A percentile compares a stretch with the other conserved stretches of the same genome.
Conservation (phyloP, 2,797 vertebrate species). For the Chloroceryle inda region DNA sequence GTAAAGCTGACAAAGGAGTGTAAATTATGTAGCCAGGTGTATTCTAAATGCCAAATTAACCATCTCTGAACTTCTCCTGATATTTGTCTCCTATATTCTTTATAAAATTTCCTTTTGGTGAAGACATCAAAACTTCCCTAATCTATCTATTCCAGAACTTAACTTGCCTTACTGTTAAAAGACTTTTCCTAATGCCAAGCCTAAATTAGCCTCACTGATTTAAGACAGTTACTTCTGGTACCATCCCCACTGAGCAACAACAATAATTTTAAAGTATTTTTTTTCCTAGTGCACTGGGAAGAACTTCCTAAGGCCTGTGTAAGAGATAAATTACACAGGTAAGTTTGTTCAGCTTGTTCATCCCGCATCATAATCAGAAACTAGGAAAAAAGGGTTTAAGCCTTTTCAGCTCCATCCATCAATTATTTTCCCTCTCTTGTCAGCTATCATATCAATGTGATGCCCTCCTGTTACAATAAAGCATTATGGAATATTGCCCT, state of each 20-base stretch:
- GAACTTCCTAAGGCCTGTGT: background rate
- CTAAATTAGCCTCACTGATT: background rate
- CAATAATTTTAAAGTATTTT: background rate
- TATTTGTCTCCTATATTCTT: background rate
- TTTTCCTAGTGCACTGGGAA: background rate
- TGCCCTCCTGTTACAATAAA: background rate
- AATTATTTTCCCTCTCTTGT: background rate
- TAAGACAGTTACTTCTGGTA: background rate
- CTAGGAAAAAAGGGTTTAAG: background rate
- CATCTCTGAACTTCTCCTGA: background rate
- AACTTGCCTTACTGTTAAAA: background rate
- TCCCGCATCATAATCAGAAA: background rate
- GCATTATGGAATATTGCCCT: background rate
- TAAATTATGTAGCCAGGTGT: background rate
- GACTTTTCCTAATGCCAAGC: background rate
- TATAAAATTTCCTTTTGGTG: background rate
- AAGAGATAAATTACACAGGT: background rate
- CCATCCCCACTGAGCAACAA: background rate
- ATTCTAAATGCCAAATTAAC: background rate
- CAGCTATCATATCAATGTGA: background rate
- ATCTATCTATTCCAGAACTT: background rate
- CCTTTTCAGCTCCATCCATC: background rate
- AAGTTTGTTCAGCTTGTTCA: background rate
- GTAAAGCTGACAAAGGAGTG: background rate
- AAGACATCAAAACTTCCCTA: background rate